Percentiles rank a stretch among this genome's conserved stretches.
Evolutionary conservation across 2,113 vertebrate genomes (phyloP).

Genomic region (Pelobates fuscus): DNA sequence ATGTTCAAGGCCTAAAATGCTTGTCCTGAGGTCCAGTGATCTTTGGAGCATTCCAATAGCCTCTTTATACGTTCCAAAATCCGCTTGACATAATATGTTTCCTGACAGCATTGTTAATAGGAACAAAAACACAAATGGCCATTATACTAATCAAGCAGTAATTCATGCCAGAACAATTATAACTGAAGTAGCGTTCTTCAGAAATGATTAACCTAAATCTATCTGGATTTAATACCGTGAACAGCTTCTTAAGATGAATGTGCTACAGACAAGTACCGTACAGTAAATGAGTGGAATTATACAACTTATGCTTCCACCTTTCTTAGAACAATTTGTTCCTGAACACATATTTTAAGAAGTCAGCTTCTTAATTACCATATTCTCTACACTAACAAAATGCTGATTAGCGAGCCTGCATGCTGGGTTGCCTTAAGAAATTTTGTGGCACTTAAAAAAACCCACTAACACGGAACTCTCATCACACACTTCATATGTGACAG

Average conservation of each 20-base stretch:
- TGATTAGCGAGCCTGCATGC: background rate
- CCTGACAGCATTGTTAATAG: slow-evolving; percentile 49
- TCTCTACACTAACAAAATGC: background rate
- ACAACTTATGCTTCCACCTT: slow-evolving; percentile 5
- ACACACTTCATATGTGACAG: too few species aligned
- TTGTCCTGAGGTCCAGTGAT: slow-evolving; percentile 49
- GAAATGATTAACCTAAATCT: slow-evolving; percentile 36
- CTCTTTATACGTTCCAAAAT: slow-evolving; percentile 31
- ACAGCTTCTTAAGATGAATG: slow-evolving; percentile 18
- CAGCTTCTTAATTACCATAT: background rate
- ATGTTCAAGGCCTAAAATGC: slow-evolving; percentile 52
- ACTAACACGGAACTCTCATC: too few species aligned
- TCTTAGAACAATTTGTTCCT: slow-evolving; percentile 31
- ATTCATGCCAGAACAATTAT: slow-evolving; percentile 6
- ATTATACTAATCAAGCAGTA: slow-evolving; percentile 14
- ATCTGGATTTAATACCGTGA: background rate
- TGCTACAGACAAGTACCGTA: slow-evolving; percentile 20
- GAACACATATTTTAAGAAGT: background rate
- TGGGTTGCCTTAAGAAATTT: too few species aligned
- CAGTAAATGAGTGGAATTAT: background rate
- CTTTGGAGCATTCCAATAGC: slow-evolving; percentile 44
- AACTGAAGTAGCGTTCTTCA: slow-evolving; percentile 12
- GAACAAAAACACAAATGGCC: background rate
- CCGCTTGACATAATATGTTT: slow-evolving; percentile 49
- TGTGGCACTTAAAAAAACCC: too few species aligned